Base-by-base conservation (phyloP, 2,113 vertebrate species). In the Calypte anna region DNA sequence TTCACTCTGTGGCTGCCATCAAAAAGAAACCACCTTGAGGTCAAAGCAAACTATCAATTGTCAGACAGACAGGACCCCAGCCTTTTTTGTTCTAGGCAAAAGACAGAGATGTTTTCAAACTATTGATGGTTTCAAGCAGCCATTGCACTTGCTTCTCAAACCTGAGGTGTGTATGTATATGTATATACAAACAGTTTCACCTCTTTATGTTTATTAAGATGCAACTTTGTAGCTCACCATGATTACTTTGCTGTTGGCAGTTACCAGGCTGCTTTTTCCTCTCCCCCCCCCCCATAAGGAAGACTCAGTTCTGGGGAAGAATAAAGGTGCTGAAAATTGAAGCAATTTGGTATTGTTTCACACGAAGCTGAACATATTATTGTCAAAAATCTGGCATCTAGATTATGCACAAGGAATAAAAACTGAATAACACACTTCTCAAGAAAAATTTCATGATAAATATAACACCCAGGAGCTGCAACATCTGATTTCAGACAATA, bases 221-320 rank as follows among this genome's bases (percentile, higher is more conserved):
- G 25, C 4, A 76, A 11, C 12, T 44, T 76, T 51, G 44, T 14
- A 62, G 31, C 17, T 80, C 27, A 40, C 53, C 1, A 7, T 10
- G 7, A 54, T 36, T 31, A 50, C 10, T 76, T 40, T 28, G 6
- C 36, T 53, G 20, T 24, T 27, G 43, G 58, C 6, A 70, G 33
- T 22, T 20, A 43, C 33, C 10, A 46, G 21, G 28, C 10, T 61
- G 59, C 15, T 16, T 59, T 17, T 3, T 18, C 48, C 14, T 3
- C 2, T 9, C 3, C 2, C 6, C 5, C 16, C 12, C 15, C 2
- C 11, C 3, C 28, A 1, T 19, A 44, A 50, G 40, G 40, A 51
- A 67, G 30, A 46, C 14, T 16, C 30, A n/a, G 27, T 43, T 72
- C 18, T 73, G 28, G 55, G 27, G n/a, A 54, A 38, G 14, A 58